Percentiles rank a stretch among this genome's conserved stretches.
phyloP scores from a whole-genome alignment of 2,888 invertebrate species.

The Lasioglossum marginatum region DNA sequence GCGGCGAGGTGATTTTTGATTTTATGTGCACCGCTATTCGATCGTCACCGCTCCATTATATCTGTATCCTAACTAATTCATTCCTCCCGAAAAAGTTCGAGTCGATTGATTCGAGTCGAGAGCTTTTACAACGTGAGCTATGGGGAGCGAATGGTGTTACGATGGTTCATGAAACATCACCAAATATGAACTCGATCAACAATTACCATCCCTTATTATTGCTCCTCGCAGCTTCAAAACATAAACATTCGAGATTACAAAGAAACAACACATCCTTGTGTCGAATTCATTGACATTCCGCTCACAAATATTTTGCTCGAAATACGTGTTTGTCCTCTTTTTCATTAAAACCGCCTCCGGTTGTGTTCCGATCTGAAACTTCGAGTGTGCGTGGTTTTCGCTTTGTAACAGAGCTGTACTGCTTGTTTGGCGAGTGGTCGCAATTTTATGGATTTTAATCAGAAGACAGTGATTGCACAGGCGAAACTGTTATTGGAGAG shows the following conservation, averaged over 20 bases:
- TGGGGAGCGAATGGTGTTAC: background rate
- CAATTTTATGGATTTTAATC: background rate
- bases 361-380: background rate
- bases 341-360: background rate
- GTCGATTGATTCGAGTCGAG: background rate
- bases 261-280: background rate
- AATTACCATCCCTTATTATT: slow-evolving; percentile 24
- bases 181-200: background rate
- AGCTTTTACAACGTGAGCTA: too few species aligned
- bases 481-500: background rate
- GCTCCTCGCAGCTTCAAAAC: background rate
- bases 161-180: background rate
- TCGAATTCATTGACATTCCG: background rate
- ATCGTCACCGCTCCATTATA: too few species aligned
- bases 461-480: background rate
- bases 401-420: background rate
- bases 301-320: background rate
- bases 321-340: background rate
- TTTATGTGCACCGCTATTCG: too few species aligned
- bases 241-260: background rate
- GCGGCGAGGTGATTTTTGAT: too few species aligned
- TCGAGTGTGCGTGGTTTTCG: background rate
- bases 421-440: background rate
- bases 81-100: background rate
- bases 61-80: background rate